Percentiles rank a stretch among this genome's conserved stretches.
These are phyloP conservation scores for human DNA, from an alignment of 2,113 vertebrate species.

Conservation along the genomic window DNA sequence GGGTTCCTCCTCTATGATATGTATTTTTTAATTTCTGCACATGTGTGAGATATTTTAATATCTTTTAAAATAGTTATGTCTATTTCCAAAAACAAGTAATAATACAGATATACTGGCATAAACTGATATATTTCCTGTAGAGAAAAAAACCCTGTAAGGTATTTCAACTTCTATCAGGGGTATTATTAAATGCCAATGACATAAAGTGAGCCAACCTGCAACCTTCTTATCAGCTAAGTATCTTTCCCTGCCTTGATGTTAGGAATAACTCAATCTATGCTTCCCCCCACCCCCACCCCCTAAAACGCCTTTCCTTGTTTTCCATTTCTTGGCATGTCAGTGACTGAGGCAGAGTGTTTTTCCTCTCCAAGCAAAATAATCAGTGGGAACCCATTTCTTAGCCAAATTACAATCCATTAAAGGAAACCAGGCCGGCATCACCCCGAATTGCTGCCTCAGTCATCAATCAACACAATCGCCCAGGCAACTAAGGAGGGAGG, in stretches of 20 bases:
- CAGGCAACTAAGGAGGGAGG: slow-evolving; percentile 61
- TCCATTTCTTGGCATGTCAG: background rate
- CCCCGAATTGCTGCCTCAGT: slow-evolving; percentile 42
- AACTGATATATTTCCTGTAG: background rate
- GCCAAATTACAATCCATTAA: slow-evolving; percentile 42
- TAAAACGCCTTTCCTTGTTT: too few species aligned
- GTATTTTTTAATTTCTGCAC: background rate
- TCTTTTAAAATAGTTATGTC: background rate
- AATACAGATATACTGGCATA: background rate
- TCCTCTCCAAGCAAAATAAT: slow-evolving; percentile 27
- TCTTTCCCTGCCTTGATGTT: background rate
- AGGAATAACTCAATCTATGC: background rate
- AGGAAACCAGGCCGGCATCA: background rate
- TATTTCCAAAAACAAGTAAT: slow-evolving; percentile 16
- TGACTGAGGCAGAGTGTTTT: slow-evolving; percentile 34
- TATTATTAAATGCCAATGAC: background rate
- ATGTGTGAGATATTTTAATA: background rate
- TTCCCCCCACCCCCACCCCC: background rate
- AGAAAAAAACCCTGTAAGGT: background rate
- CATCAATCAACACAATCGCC: slow-evolving; percentile 51
- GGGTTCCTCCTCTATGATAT: background rate
- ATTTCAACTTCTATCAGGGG: background rate
- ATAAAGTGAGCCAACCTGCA: background rate
- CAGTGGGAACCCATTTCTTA: slow-evolving; percentile 24
- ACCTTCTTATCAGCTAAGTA: background rate